These are phyloP conservation scores for Drosophila sp. DNA, from an alignment of 1,140 invertebrate genomes.

Conservation along the genomic window DNA sequence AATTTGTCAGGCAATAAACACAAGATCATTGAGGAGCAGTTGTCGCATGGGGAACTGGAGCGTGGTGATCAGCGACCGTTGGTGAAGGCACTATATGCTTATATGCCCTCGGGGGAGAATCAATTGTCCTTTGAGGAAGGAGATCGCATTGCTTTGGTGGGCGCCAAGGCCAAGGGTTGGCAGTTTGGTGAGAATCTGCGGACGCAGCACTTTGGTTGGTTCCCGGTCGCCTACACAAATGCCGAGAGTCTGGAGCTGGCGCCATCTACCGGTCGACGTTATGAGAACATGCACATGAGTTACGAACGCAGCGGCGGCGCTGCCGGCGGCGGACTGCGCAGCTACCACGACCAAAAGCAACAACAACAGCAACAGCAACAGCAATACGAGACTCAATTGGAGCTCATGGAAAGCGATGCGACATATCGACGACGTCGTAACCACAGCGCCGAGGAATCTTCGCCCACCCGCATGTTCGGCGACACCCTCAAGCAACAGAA, in stretches of 20 bases:
- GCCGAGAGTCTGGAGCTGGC: slow-evolving; percentile 62
- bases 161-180: slow-evolving; percentile 96
- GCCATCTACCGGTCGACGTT: slow-evolving; percentile 44
- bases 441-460: slow-evolving; percentile 85
- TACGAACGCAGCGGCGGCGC: slow-evolving; percentile 58
- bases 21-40: slow-evolving; percentile 71
- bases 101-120: slow-evolving; percentile 95
- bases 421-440: slow-evolving; percentile 75
- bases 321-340: slow-evolving; percentile 49
- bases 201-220: slow-evolving; percentile 96
- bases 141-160: slow-evolving; percentile 94
- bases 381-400: slow-evolving; percentile 72
- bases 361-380: slow-evolving; percentile 69
- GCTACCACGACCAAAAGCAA: slow-evolving; percentile 65
- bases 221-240: slow-evolving; percentile 96
- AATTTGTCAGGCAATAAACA: slow-evolving; percentile 63
- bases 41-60: slow-evolving; percentile 38
- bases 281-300: slow-evolving; percentile 71
- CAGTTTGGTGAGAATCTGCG: slow-evolving; percentile 97
- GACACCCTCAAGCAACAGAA: slow-evolving; percentile 83
- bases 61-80: slow-evolving; percentile 85
- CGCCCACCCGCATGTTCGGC: slow-evolving; percentile 87
- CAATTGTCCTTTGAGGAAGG: slow-evolving; percentile 96
- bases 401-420: slow-evolving; percentile 75
- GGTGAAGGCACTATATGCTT: slow-evolving; percentile 94